Percentiles rank a stretch among this genome's conserved stretches.
These are phyloP conservation scores for Quadriops clusia DNA, from an alignment of 2,888 invertebrate genomes.

Conservation along the genomic window DNA sequence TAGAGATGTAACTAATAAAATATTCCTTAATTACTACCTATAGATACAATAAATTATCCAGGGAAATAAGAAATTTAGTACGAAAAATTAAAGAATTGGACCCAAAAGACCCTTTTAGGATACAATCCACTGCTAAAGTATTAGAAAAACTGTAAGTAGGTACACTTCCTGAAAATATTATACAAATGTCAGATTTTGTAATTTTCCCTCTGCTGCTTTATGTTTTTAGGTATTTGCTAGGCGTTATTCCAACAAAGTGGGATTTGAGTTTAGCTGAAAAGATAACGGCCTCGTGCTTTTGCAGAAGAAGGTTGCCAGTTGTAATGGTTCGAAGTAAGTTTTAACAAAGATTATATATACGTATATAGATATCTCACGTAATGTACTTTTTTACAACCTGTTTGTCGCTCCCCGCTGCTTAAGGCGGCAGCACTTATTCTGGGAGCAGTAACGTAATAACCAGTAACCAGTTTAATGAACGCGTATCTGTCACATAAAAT, in stretches of 20 bases:
- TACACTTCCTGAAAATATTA: no score
- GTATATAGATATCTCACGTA: no score
- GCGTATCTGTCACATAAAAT: no score
- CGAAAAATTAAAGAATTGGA: constrained; percentile 84
- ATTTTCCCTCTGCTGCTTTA: no score
- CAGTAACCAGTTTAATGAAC: no score
- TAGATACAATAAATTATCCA: constrained; percentile 88
- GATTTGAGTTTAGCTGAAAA: constrained; percentile 70
- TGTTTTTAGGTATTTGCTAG: constrained; percentile 61
- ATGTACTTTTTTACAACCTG: no score
- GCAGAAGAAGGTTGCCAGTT: constrained; percentile 82
- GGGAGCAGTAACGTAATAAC: no score
- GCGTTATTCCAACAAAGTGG: constrained; percentile 76
- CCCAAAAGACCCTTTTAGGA: constrained; percentile 67
- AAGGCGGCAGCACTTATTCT: no score
- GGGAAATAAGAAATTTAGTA: constrained; percentile 73
- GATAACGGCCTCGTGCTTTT: constrained; percentile 86
- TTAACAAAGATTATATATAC: constrained; percentile 1
- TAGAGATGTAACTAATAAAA: no score
- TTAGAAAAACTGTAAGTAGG: constrained; percentile 73
- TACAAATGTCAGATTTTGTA: no score
- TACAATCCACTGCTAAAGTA: constrained; percentile 67
- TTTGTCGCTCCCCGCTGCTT: no score
- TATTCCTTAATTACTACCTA: no score
- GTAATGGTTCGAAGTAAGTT: constrained; percentile 77